A percentile compares a stretch with the other conserved stretches of the same genome.
phyloP scores from a whole-genome alignment of 2,888 invertebrate genomes.

The Drosophila stalkeri region DNA sequence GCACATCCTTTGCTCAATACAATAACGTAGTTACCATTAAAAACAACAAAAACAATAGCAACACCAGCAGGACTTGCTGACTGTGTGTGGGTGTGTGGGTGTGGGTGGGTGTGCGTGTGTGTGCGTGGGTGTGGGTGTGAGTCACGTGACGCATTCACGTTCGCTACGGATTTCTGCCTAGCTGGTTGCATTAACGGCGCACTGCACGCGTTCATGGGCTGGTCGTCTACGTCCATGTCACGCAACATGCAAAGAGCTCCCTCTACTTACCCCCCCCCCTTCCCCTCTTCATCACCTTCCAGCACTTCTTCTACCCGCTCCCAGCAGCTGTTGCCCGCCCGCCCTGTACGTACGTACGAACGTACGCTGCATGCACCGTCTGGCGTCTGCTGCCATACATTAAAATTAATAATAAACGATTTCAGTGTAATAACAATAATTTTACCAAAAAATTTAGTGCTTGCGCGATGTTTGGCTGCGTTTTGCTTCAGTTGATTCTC shows the following conservation, averaged over 20 bases:
- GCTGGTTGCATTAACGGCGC: constrained; percentile 64
- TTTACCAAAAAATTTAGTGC: constrained; percentile 74
- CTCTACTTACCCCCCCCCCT: background rate
- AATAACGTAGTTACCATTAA: constrained; percentile 36
- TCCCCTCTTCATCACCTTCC: no score
- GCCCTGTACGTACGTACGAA: background rate
- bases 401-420: constrained; percentile 85
- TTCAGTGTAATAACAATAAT: constrained; percentile 83
- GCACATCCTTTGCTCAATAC: constrained; percentile 72
- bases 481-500: constrained; percentile 34
- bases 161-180: constrained; percentile 53
- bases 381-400: constrained; percentile 69
- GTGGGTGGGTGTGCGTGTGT: constrained; percentile 14
- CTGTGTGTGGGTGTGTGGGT: background rate
- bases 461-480: constrained; percentile 45
- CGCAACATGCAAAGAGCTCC: constrained; percentile 60
- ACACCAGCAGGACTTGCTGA: constrained; percentile 45
- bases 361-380: constrained; percentile 26
- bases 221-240: constrained; percentile 50
- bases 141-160: constrained; percentile 76
- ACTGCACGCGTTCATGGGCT: constrained; percentile 57
- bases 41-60: constrained; percentile 39
- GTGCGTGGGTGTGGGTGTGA: constrained; percentile 50
- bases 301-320: background rate
- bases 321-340: constrained; percentile 1